phyloP scores from a whole-genome alignment of 2,888 invertebrate species.

The Melanostoma mellinum region DNA sequence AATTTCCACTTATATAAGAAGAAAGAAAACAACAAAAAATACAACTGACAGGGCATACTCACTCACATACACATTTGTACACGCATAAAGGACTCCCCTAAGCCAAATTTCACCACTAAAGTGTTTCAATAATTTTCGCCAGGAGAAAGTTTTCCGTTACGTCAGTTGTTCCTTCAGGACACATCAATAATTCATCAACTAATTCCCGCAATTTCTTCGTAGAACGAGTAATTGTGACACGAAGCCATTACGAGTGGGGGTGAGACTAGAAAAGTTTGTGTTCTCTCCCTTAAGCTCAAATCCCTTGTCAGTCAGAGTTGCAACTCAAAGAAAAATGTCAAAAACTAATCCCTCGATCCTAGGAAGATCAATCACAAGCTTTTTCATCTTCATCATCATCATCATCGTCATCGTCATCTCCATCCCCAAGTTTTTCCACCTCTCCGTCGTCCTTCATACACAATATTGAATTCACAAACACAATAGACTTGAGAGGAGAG shows the following conservation, averaged over 20 bases:
- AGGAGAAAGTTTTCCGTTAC: conserved; percentile 4
- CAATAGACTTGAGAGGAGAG: not conserved
- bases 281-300: conserved; percentile 13
- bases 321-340: conserved; percentile 40
- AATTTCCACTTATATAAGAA: conserved; percentile 4
- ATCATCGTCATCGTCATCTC: not conserved
- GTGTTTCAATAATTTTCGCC: conserved; percentile 1
- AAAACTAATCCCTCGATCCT: conserved; percentile 59
- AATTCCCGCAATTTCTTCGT: conserved; percentile 18
- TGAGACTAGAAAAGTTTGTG: conserved; percentile 9
- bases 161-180: conserved; percentile 16
- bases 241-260: conserved; percentile 2
- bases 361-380: conserved; percentile 58
- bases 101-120: conserved; percentile 2
- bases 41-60: not conserved
- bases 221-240: conserved; percentile 35
- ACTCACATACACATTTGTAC: not conserved
- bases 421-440: too few relatives aligned
- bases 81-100: conserved; percentile 4
- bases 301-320: conserved; percentile 24
- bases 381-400: conserved; percentile 23
- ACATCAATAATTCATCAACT: conserved; percentile 43
- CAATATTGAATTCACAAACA: conserved; percentile 33
- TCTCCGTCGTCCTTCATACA: conserved; percentile 8
- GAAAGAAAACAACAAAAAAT: not conserved